Evolutionary conservation across 2,888 invertebrate species (phyloP), one percentile per base, ranked within the genome.

Genomic region (Cacoxenus indagator): DNA sequence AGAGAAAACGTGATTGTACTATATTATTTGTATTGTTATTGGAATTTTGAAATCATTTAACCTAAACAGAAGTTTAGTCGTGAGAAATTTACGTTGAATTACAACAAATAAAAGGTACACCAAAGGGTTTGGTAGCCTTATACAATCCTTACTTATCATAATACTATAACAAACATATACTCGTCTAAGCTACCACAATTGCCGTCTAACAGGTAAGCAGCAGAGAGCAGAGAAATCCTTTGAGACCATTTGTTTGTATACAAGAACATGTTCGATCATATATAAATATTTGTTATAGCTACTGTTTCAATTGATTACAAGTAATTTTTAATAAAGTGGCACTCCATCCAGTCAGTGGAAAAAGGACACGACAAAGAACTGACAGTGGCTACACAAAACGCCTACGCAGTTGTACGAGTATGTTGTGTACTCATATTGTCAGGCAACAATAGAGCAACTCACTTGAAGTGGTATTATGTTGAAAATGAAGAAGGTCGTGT

Each of bases 391-490:
- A 48, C 19, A 19, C 9, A 51, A 22, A 6, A 51, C 22, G 51
- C 51, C 51, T 22, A 51, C 51, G 6, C 17, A 5, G 22, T 51
- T 9, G 22, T 22, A 37, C n/a, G 19, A 31, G 19, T 31, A n/a
- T n/a, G n/a, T n/a, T n/a, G n/a, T n/a, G n/a, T n/a, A n/a, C n/a
- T n/a, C n/a, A n/a, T n/a, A n/a, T n/a, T n/a, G 37, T n/a, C 31
- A 31, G 17, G 29, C 29, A 22, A 9, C 24, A 54, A 51, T 4
- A 55, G 17, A n/a, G 31, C 19, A 59, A 59, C 59, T 59, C 59
- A 59, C 59, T 59, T 59, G 37, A 31, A 59, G 17, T 29, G 17
- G 6, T 17, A 29, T 59, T 59, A n/a, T 59, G 59, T 59, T 31
- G 24, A 54, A 54, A 54, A 54, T 22, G 54, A 59, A 37, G 24